phyloP scores from a whole-genome alignment of 2,113 vertebrate species.

The Cyanoderma ruficeps region DNA sequence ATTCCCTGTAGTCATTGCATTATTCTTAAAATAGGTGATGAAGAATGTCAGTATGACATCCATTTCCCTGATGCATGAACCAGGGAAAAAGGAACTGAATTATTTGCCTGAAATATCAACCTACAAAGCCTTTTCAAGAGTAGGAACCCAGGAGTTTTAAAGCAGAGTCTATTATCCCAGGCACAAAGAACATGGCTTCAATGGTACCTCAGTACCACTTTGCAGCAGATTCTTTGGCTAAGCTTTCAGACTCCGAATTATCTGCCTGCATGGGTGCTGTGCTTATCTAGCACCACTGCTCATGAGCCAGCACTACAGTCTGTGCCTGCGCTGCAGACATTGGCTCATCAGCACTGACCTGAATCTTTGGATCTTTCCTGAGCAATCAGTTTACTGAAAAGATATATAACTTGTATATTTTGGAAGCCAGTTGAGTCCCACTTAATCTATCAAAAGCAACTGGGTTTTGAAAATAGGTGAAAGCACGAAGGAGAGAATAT shows the following conservation, averaged over 20 bases:
- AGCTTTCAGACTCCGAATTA: background rate
- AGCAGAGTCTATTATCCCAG: background rate
- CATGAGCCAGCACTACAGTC: background rate
- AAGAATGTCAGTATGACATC: constrained; percentile 7
- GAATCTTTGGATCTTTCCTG: background rate
- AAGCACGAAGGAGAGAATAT: background rate
- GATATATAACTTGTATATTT: background rate
- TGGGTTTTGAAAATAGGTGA: background rate
- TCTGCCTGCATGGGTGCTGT: background rate
- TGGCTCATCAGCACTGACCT: background rate
- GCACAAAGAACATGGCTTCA: background rate
- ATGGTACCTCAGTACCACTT: background rate
- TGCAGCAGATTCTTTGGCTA: background rate
- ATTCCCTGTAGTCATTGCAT: constrained; percentile 1
- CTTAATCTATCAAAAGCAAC: background rate
- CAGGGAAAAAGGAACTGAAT: background rate
- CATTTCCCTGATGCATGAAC: background rate
- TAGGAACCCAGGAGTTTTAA: background rate
- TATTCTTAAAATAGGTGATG: constrained; percentile 25
- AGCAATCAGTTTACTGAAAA: background rate
- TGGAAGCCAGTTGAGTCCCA: background rate
- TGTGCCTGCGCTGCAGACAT: background rate
- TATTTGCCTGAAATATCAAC: background rate
- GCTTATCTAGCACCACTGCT: background rate
- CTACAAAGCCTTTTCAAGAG: background rate